Evolutionary conservation across 2,888 invertebrate genomes (phyloP).

Genomic region (Pachycephus smyrnensis): DNA sequence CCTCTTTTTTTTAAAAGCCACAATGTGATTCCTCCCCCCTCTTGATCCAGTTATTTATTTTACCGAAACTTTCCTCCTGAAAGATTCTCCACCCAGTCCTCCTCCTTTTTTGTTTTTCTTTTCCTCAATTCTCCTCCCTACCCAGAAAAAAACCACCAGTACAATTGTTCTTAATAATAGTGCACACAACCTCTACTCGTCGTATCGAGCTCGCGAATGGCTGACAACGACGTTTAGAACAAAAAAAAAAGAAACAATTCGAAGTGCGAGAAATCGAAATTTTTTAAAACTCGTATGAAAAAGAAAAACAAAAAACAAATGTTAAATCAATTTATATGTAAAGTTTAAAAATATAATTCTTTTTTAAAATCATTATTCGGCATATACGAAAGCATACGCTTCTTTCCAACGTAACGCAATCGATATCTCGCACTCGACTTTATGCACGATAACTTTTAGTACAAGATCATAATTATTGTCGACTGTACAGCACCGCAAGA

Average conservation of each 20-base stretch:
- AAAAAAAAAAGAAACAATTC: neutral
- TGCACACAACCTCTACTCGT: neutral
- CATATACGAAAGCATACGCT: neutral
- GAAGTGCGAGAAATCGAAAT: neutral
- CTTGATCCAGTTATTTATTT: constrained; percentile 42
- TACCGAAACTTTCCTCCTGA: constrained; percentile 4
- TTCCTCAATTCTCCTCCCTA: constrained; percentile 18
- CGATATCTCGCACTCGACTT: constrained; percentile 26
- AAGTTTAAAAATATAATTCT: too few relatives aligned
- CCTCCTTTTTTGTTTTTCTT: constrained; percentile 34
- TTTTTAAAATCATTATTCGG: neutral
- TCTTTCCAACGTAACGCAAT: neutral
- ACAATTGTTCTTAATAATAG: constrained; percentile 9
- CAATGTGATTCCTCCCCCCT: constrained; percentile 39
- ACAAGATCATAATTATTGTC: constrained; percentile 48
- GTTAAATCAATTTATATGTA: too few relatives aligned
- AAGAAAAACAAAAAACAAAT: neutral
- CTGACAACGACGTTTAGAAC: neutral
- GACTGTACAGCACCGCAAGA: constrained; percentile 30
- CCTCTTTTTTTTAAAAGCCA: constrained; percentile 31
- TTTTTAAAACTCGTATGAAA: neutral
- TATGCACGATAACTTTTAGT: constrained; percentile 55
- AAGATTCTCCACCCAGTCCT: constrained; percentile 13
- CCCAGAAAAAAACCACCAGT: neutral
- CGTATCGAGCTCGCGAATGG: neutral